These are phyloP conservation scores for Bedellia somnulentella DNA, from an alignment of 2,888 invertebrate genomes.

Conservation along the genomic window DNA sequence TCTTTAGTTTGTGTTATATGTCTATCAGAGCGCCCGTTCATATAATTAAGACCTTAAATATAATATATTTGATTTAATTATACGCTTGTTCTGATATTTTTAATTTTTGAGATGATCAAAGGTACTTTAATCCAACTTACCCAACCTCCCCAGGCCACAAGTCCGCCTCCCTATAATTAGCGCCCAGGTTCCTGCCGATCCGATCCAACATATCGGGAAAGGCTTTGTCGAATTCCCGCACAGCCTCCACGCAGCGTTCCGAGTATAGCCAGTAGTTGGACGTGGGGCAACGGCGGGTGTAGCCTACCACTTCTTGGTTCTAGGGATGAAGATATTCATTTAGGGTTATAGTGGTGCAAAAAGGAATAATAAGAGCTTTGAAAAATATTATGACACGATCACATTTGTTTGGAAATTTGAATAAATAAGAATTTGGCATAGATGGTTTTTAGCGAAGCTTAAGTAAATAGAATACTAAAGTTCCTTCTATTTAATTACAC, in stretches of 20 bases:
- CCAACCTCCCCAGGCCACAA: conserved; percentile 63
- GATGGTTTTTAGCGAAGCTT: too few relatives aligned
- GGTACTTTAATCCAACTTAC: conserved; percentile 23
- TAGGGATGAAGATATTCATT: conserved; percentile 15
- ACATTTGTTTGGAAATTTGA: too few relatives aligned
- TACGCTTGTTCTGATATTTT: too few relatives aligned
- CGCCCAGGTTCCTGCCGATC: conserved; percentile 38
- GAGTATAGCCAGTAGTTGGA: conserved; percentile 83
- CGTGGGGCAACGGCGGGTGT: conserved; percentile 67
- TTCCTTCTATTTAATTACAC: too few relatives aligned
- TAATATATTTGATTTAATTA: too few relatives aligned
- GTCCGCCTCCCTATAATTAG: conserved; percentile 67
- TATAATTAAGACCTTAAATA: background rate
- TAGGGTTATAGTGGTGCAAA: background rate
- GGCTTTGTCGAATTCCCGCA: conserved; percentile 68
- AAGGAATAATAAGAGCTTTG: background rate
- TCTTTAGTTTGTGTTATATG: background rate
- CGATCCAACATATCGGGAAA: conserved; percentile 76
- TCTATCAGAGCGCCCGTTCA: background rate
- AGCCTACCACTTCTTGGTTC: conserved; percentile 78
- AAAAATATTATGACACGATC: background rate
- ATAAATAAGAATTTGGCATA: too few relatives aligned
- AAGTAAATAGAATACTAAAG: too few relatives aligned
- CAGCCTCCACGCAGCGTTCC: conserved; percentile 67
- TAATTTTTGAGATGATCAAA: background rate